Evolutionary conservation across 2,797 vertebrate species (phyloP).

Genomic region (Centropyge bicolor): DNA sequence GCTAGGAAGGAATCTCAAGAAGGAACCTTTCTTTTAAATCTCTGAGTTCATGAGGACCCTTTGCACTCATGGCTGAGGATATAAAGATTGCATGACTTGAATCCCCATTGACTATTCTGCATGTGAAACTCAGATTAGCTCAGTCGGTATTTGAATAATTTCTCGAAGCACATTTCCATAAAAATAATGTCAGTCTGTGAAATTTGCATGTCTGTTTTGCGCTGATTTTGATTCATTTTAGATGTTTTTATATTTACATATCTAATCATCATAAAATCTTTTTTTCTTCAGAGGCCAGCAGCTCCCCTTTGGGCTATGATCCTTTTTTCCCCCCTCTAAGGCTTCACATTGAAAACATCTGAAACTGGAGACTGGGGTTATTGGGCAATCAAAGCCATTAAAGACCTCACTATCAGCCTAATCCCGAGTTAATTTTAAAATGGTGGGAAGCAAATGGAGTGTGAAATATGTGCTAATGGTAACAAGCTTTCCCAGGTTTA

Average conservation of each 20-base stretch:
- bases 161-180: background rate
- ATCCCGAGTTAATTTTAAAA: constrained; percentile 81
- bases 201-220: background rate
- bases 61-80: background rate
- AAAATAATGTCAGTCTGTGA: constrained; percentile 1
- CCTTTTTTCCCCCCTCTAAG: constrained; percentile 23
- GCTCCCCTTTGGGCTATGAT: constrained; percentile 16
- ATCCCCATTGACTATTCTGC: background rate
- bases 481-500: constrained; percentile 84
- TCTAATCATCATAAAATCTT: background rate
- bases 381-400: constrained; percentile 73
- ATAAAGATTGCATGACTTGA: constrained; percentile 16
- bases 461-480: constrained; percentile 92
- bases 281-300: constrained; percentile 27
- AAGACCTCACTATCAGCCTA: constrained; percentile 76
- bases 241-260: background rate
- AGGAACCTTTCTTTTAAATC: background rate
- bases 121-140: constrained; percentile 34
- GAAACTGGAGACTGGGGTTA: constrained; percentile 60
- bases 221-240: background rate
- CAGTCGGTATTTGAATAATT: constrained; percentile 1
- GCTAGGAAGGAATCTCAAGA: background rate
- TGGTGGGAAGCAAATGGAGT: constrained; percentile 87
- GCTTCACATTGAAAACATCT: constrained; percentile 59
- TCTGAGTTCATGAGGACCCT: background rate